A percentile compares a stretch with the other conserved stretches of the same genome.
phyloP scores from a whole-genome alignment of 2,888 invertebrate genomes.

The Orchesellides sinensis region DNA sequence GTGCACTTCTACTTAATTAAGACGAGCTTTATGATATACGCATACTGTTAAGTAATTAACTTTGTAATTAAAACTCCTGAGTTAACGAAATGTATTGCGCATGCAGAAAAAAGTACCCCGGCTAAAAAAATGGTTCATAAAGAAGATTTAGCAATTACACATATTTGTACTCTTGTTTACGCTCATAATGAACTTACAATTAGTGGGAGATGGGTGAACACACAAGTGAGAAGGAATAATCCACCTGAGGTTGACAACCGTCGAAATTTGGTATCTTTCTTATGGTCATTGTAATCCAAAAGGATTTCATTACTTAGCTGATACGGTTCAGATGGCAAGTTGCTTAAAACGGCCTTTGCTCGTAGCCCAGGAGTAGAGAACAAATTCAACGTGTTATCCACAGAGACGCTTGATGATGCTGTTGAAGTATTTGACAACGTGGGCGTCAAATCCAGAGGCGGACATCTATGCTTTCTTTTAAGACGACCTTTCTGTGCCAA shows the following conservation, averaged over 20 bases:
- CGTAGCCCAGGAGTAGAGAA: constrained; percentile 69
- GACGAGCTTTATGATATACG: constrained; percentile 10
- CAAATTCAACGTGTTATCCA: constrained; percentile 62
- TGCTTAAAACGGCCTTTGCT: constrained; percentile 70
- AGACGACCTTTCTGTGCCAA: constrained; percentile 35
- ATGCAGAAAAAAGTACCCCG: no score
- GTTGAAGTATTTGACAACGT: constrained; percentile 69
- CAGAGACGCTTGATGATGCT: constrained; percentile 69
- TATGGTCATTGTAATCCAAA: constrained; percentile 60
- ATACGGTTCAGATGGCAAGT: constrained; percentile 62
- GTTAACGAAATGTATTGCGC: not conserved
- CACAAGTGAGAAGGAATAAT: constrained; percentile 65
- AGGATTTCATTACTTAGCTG: constrained; percentile 64
- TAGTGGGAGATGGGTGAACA: constrained; percentile 69
- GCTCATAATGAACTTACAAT: constrained; percentile 53
- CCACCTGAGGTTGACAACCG: constrained; percentile 68
- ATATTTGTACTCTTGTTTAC: no score
- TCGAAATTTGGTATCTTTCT: constrained; percentile 54
- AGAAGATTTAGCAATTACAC: no score
- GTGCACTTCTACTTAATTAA: constrained; percentile 30
- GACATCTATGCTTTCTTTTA: constrained; percentile 45
- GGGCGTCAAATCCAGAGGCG: constrained; percentile 67
- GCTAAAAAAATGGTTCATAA: no score
- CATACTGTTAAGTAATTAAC: not conserved
- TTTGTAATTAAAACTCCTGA: not conserved